These are phyloP conservation scores for Glomeris maerens DNA, from an alignment of 1,140 invertebrate genomes.

Conservation along the genomic window DNA sequence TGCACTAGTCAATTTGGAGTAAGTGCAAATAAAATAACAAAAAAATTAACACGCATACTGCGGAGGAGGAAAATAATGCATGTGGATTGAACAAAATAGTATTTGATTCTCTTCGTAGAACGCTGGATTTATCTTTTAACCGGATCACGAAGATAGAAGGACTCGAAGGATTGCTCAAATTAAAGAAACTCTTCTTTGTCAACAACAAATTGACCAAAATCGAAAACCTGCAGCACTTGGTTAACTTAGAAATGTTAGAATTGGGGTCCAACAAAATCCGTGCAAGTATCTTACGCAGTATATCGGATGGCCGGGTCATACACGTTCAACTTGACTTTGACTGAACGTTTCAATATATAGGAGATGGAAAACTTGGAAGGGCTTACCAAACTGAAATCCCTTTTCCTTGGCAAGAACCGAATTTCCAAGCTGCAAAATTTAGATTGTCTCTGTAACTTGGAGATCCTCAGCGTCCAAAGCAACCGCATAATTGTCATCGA, in stretches of 20 bases:
- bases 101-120: slow-evolving; percentile 41
- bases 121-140: slow-evolving; percentile 95
- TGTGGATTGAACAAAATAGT: slow-evolving; percentile 5
- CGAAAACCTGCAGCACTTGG: slow-evolving; percentile 71
- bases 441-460: slow-evolving; percentile 55
- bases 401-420: slow-evolving; percentile 94
- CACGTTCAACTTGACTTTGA: slow-evolving; percentile 10
- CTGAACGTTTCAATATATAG: slow-evolving; percentile 28
- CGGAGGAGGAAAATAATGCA: slow-evolving; percentile 6
- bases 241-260: slow-evolving; percentile 70
- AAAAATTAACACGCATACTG: neutral
- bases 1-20: slow-evolving; percentile 75
- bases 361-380: slow-evolving; percentile 71
- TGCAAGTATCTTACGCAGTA: slow-evolving; percentile 35
- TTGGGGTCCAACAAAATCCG: slow-evolving; percentile 89
- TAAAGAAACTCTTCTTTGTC: slow-evolving; percentile 78
- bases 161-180: slow-evolving; percentile 57
- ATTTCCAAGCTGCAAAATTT: slow-evolving; percentile 79
- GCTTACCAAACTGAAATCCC: slow-evolving; percentile 51
- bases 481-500: slow-evolving; percentile 81
- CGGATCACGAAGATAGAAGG: slow-evolving; percentile 79
- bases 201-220: slow-evolving; percentile 88
- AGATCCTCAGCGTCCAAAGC: slow-evolving; percentile 70
- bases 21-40: slow-evolving; percentile 31
- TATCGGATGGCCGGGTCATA: slow-evolving; percentile 1